These are phyloP conservation scores for Leptoclinus maculatus DNA, from an alignment of 2,797 vertebrate genomes.

Conservation along the genomic window DNA sequence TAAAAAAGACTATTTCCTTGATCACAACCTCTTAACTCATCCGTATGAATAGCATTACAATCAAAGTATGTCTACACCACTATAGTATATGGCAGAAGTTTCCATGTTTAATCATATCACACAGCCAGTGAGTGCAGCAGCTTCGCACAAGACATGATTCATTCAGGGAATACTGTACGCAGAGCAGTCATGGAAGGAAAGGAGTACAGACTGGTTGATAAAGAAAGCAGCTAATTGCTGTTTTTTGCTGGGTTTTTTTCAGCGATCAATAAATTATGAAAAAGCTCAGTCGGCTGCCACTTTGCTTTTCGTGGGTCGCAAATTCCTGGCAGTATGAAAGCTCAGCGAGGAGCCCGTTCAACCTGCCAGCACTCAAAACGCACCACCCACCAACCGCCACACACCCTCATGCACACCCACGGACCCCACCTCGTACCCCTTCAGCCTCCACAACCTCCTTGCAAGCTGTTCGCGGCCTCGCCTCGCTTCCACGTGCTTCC, in stretches of 20 bases:
- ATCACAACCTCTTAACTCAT: conserved; percentile 4
- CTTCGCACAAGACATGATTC: conserved; percentile 37
- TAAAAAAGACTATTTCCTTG: conserved; percentile 12
- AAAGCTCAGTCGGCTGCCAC: conserved; percentile 2
- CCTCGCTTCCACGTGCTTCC: conserved; percentile 19
- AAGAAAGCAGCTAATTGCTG: conserved; percentile 26
- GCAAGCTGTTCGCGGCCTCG: conserved; percentile 44
- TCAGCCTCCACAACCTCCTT: conserved; percentile 39
- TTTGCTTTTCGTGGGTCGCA: conserved; percentile 7
- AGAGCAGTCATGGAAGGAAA: conserved; percentile 5
- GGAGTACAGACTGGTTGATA: conserved; percentile 3
- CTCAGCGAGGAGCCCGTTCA: background rate
- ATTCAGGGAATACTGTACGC: conserved; percentile 39
- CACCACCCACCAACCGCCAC: conserved; percentile 7
- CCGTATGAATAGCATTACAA: conserved; percentile 10
- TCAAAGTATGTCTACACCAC: background rate
- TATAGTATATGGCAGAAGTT: background rate
- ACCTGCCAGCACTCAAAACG: background rate
- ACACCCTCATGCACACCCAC: conserved; percentile 12
- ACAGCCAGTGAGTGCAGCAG: conserved; percentile 19
- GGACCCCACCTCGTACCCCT: conserved; percentile 9
- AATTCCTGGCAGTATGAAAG: conserved; percentile 4
- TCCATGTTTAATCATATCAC: conserved; percentile 4
- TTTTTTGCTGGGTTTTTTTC: background rate
- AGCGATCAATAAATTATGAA: conserved; percentile 27